A percentile compares a stretch with the other conserved stretches of the same genome.
Conservation (phyloP, 2,888 invertebrate species). For the Eupeodes latifasciatus region DNA sequence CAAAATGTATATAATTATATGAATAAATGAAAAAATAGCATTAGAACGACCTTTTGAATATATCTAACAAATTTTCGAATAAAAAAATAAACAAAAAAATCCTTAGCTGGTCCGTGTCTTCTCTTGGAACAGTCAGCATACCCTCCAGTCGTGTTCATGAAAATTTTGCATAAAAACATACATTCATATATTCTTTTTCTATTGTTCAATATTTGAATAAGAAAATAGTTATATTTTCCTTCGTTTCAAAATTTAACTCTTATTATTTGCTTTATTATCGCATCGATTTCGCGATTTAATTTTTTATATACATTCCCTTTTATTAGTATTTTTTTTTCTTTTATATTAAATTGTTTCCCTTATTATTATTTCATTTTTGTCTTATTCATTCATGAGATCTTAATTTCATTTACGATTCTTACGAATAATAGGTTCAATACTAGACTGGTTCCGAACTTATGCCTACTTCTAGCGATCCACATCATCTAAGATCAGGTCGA, state of each 20-base stretch:
- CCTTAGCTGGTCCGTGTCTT: not conserved
- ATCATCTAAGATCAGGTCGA: not conserved
- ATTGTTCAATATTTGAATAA: not conserved
- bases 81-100: not conserved
- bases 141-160: slow-evolving; percentile 2
- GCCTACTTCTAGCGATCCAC: slow-evolving; percentile 2
- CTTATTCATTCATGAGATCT: not conserved
- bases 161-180: not conserved
- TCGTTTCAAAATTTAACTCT: too few relatives aligned
- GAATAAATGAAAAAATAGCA: not conserved
- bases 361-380: not conserved
- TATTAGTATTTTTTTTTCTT: not conserved
- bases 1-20: not conserved
- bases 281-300: not conserved
- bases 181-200: not conserved
- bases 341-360: not conserved
- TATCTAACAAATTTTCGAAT: not conserved
- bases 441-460: not conserved
- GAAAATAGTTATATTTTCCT: too few relatives aligned
- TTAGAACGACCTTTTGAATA: not conserved
- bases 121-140: not conserved
- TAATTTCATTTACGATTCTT: not conserved
- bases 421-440: not conserved
- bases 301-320: not conserved
- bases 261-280: too few relatives aligned